phyloP scores from a whole-genome alignment of 2,888 invertebrate genomes.

The Calliphora vomitoria region DNA sequence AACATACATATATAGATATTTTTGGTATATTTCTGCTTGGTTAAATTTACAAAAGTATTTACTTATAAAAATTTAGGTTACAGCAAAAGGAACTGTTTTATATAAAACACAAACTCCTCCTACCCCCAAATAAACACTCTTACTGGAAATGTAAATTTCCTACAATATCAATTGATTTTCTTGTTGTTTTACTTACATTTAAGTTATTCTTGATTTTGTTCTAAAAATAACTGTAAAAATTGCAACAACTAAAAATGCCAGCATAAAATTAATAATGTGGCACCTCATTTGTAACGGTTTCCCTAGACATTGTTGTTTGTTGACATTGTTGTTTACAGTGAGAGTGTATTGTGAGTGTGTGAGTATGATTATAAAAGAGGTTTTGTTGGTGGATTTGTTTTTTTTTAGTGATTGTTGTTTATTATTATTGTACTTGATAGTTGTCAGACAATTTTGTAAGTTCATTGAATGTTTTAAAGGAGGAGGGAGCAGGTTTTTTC shows the following conservation, averaged over 20 bases:
- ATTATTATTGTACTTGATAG: constrained; percentile 56
- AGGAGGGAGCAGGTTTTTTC: neutral
- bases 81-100: too few species aligned
- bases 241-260: too few species aligned
- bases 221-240: neutral
- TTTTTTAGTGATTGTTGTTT: constrained; percentile 22
- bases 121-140: too few species aligned
- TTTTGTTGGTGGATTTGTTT: neutral
- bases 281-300: neutral
- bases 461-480: constrained; percentile 49
- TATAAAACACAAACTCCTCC: too few species aligned
- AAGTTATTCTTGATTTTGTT: neutral
- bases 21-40: neutral
- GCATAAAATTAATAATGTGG: constrained; percentile 1
- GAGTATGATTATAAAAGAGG: neutral
- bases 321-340: neutral
- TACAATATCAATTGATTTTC: neutral
- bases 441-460: constrained; percentile 64
- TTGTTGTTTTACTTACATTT: neutral
- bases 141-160: too few species aligned
- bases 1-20: neutral
- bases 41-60: constrained; percentile 9
- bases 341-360: neutral
- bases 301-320: neutral
- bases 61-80: constrained; percentile 3